Conservation (phyloP, 2,888 invertebrate genomes). For the Campaea margaritaria region DNA sequence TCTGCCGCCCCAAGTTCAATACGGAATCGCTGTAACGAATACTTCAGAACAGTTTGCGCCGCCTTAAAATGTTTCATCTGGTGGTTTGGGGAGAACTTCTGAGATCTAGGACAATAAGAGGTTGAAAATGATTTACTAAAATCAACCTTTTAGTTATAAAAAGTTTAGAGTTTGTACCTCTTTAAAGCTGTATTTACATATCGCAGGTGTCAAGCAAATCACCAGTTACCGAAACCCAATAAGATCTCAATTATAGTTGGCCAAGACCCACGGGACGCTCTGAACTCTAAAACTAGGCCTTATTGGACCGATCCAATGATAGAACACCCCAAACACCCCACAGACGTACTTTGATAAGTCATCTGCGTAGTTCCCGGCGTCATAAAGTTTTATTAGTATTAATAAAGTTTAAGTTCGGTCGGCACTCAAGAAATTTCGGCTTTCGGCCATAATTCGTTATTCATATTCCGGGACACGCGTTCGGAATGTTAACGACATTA, state of each 20-base stretch:
- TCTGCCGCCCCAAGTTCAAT: slow-evolving; percentile 12
- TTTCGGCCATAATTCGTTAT: slow-evolving; percentile 56
- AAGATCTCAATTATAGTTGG: slow-evolving; percentile 7
- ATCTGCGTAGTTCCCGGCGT: slow-evolving; percentile 37
- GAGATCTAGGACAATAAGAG: too few species aligned
- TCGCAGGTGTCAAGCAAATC: not conserved
- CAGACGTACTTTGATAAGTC: slow-evolving; percentile 41
- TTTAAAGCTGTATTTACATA: too few species aligned
- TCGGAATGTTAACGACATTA: slow-evolving; percentile 54
- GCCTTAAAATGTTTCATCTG: slow-evolving; percentile 21
- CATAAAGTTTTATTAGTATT: slow-evolving; percentile 50
- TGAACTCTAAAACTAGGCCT: not conserved
- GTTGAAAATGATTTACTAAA: too few species aligned
- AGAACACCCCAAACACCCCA: slow-evolving; percentile 1
- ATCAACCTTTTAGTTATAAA: too few species aligned
- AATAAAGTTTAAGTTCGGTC: slow-evolving; percentile 51
- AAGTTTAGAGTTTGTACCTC: too few species aligned
- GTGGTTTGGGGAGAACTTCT: not conserved
- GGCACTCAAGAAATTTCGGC: slow-evolving; percentile 38
- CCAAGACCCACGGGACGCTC: slow-evolving; percentile 3
- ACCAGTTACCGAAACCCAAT: slow-evolving; percentile 1
- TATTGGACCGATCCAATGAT: not conserved
- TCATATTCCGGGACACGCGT: slow-evolving; percentile 63
- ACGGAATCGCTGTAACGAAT: slow-evolving; percentile 13
- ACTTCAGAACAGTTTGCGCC: not conserved